Evolutionary conservation across 1,140 invertebrate genomes (phyloP).

Genomic region (Panagrolaimus sp.): DNA sequence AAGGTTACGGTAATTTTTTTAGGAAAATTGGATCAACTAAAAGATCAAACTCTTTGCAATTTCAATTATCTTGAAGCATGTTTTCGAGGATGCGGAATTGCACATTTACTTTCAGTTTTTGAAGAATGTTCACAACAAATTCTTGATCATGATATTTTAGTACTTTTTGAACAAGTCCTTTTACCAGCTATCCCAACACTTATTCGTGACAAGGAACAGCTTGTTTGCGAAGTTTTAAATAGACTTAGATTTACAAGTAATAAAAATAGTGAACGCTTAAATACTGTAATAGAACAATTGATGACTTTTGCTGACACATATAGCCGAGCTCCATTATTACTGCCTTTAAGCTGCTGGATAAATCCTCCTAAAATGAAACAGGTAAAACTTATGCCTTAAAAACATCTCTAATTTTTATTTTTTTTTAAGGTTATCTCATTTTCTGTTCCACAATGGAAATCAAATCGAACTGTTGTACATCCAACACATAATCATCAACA

Average conservation of each 20-base stretch:
- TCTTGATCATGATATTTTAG: constrained; percentile 55
- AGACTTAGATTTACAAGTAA: constrained; percentile 49
- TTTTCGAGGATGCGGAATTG: constrained; percentile 45
- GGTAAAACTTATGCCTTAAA: constrained; percentile 21
- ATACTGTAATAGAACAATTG: constrained; percentile 50
- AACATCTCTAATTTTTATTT: too few species aligned
- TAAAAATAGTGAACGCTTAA: constrained; percentile 48
- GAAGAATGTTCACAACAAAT: constrained; percentile 53
- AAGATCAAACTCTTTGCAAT: constrained; percentile 50
- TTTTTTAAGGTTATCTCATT: constrained; percentile 39
- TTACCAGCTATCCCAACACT: constrained; percentile 49
- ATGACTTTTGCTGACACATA: constrained; percentile 52
- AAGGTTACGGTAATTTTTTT: constrained; percentile 20
- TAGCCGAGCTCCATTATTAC: constrained; percentile 44
- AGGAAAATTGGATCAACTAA: constrained; percentile 53
- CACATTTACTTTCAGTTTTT: constrained; percentile 52
- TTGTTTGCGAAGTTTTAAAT: constrained; percentile 58
- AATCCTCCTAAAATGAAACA: constrained; percentile 56
- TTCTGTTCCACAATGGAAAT: constrained; percentile 43
- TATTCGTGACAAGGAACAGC: constrained; percentile 46
- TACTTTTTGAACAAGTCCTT: constrained; percentile 54
- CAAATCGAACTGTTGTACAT: constrained; percentile 41
- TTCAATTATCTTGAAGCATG: constrained; percentile 53
- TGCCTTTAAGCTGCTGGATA: constrained; percentile 57
- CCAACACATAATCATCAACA: constrained; percentile 57